phyloP scores from a whole-genome alignment of 2,888 invertebrate species.

The Dermolepida albohirtum region DNA sequence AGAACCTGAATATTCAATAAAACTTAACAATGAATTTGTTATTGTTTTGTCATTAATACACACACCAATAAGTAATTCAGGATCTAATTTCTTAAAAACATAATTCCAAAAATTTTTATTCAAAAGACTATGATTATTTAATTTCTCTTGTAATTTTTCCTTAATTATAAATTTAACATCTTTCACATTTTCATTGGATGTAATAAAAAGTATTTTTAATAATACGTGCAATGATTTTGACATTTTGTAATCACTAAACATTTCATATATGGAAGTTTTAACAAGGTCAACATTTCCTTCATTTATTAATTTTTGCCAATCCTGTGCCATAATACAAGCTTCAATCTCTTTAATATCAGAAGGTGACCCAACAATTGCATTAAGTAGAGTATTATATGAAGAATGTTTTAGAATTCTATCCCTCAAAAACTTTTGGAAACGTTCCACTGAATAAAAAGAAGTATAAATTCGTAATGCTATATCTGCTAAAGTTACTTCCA shows the following conservation, averaged over 20 bases:
- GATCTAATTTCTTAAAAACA: slow-evolving; percentile 59
- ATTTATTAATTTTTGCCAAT: slow-evolving; percentile 46
- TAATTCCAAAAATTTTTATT: slow-evolving; percentile 61
- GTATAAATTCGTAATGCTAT: slow-evolving; percentile 65
- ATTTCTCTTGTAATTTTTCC: slow-evolving; percentile 56
- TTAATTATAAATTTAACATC: slow-evolving; percentile 56
- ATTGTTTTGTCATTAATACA: slow-evolving; percentile 61
- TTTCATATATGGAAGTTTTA: slow-evolving; percentile 54
- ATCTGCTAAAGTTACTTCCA: slow-evolving; percentile 61
- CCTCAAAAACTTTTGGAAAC: slow-evolving; percentile 62
- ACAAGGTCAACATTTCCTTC: slow-evolving; percentile 57
- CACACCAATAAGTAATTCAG: slow-evolving; percentile 56
- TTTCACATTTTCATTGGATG: slow-evolving; percentile 46
- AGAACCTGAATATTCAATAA: slow-evolving; percentile 65
- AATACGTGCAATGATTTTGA: slow-evolving; percentile 57
- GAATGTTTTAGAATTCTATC: slow-evolving; percentile 55
- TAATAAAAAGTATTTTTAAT: slow-evolving; percentile 55
- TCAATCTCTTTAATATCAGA: slow-evolving; percentile 40
- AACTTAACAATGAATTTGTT: slow-evolving; percentile 63
- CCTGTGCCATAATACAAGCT: slow-evolving; percentile 29
- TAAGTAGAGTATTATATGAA: slow-evolving; percentile 56
- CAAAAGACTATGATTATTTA: slow-evolving; percentile 59
- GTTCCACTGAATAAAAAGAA: slow-evolving; percentile 60
- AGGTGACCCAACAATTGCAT: slow-evolving; percentile 56
- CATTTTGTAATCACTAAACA: slow-evolving; percentile 61